These are phyloP conservation scores for Proteles cristata DNA, from an alignment of 2,113 vertebrate genomes.

Conservation along the genomic window DNA sequence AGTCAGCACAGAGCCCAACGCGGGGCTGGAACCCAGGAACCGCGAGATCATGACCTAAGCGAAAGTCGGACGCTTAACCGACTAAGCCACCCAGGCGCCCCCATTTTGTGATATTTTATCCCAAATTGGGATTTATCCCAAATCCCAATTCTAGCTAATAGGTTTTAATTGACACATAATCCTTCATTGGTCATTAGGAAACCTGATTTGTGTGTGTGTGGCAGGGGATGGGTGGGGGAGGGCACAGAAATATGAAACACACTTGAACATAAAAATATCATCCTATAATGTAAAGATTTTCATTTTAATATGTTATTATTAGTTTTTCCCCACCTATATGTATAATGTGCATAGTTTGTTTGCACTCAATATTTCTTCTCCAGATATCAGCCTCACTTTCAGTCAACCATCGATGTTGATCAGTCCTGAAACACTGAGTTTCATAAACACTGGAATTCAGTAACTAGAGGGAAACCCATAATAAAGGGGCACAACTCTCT, in stretches of 20 bases:
- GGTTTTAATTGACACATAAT: background rate
- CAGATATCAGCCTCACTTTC: conserved; percentile 14
- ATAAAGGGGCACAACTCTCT: background rate
- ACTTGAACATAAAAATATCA: background rate
- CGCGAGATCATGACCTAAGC: too few relatives aligned
- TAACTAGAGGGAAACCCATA: background rate
- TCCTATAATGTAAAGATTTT: background rate
- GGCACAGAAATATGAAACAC: conserved; percentile 15
- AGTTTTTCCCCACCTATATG: background rate
- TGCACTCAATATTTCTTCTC: background rate
- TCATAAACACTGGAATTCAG: background rate
- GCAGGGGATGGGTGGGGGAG: background rate
- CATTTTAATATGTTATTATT: conserved; percentile 5
- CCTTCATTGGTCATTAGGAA: conserved; percentile 22
- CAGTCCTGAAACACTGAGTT: background rate
- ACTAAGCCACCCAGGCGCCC: too few relatives aligned
- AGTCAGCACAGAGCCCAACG: too few relatives aligned
- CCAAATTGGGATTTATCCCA: background rate
- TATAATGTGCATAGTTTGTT: conserved; percentile 17
- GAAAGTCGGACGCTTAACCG: too few relatives aligned
- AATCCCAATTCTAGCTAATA: background rate
- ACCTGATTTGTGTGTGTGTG: background rate
- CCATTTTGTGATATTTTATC: background rate
- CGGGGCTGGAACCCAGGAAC: too few relatives aligned
- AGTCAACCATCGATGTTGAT: background rate